phyloP scores from a whole-genome alignment of 2,113 vertebrate genomes.

The Synodontis membranacea region DNA sequence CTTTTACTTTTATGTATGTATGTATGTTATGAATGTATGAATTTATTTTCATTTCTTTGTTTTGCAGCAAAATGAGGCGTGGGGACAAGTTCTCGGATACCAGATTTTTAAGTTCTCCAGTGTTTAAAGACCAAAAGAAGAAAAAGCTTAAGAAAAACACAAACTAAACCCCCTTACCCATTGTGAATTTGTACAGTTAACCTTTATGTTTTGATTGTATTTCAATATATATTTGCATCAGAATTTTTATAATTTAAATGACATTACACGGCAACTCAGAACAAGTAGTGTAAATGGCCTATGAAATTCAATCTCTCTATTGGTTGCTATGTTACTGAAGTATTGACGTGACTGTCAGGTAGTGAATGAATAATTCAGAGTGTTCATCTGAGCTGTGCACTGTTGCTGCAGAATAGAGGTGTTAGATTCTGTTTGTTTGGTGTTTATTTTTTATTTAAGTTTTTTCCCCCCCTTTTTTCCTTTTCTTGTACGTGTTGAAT shows the following conservation, averaged over 20 bases:
- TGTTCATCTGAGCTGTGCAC: constrained; percentile 62
- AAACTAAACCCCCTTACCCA: neutral
- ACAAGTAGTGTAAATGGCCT: neutral
- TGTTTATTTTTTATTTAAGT: neutral
- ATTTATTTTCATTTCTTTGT: neutral
- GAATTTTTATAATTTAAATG: constrained; percentile 7
- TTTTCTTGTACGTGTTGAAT: constrained; percentile 4
- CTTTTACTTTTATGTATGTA: neutral
- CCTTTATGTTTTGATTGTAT: neutral
- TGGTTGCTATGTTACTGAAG: constrained; percentile 38
- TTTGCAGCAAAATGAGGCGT: constrained; percentile 73
- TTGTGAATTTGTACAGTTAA: neutral
- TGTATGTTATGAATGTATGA: neutral
- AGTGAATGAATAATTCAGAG: constrained; percentile 68
- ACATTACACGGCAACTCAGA: neutral
- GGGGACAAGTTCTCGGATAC: constrained; percentile 69
- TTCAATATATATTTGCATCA: neutral
- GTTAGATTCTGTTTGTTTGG: constrained; percentile 16
- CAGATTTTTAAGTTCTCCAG: constrained; percentile 66
- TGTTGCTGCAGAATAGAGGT: constrained; percentile 18
- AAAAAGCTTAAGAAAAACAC: neutral
- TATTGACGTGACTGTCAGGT: constrained; percentile 52
- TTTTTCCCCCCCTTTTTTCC: neutral
- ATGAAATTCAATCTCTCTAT: constrained; percentile 24
- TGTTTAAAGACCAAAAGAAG: constrained; percentile 62